A percentile compares a stretch with the other conserved stretches of the same genome.
Evolutionary conservation across 2,113 vertebrate species (phyloP).

Genomic region (Pelvicachromis taeniatus): DNA sequence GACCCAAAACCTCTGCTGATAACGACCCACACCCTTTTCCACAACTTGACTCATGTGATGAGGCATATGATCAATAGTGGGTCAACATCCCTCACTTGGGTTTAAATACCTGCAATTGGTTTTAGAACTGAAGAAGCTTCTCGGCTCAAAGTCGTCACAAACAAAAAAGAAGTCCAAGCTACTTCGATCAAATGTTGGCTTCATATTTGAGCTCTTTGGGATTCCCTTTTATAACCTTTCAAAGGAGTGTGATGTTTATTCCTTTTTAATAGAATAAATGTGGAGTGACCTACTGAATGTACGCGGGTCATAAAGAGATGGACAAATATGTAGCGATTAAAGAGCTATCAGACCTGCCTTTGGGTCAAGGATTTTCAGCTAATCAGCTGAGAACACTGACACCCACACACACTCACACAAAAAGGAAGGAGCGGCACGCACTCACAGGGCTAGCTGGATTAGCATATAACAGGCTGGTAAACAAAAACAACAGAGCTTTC

Average conservation of each 20-base stretch:
- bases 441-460: constrained; percentile 33
- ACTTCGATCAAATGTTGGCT: not conserved
- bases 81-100: not conserved
- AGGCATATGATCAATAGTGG: not conserved
- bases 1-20: not conserved
- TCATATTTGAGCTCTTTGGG: not conserved
- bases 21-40: not conserved
- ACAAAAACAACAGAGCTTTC: constrained; percentile 63
- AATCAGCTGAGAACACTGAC: constrained; percentile 17
- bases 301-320: not conserved
- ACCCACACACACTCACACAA: constrained; percentile 14
- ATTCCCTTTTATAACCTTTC: not conserved
- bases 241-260: not conserved
- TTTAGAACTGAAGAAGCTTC: not conserved
- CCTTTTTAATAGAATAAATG: not conserved
- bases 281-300: not conserved
- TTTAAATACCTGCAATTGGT: not conserved
- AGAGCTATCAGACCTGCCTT: not conserved
- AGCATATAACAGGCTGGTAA: constrained; percentile 58
- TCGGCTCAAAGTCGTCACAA: not conserved
- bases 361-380: not conserved
- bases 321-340: not conserved
- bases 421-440: constrained; percentile 1
- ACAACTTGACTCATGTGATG: not conserved
- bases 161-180: not conserved